A percentile compares a stretch with the other conserved stretches of the same genome.
phyloP scores from a whole-genome alignment of 2,797 vertebrate species.

The Podargus strigoides region DNA sequence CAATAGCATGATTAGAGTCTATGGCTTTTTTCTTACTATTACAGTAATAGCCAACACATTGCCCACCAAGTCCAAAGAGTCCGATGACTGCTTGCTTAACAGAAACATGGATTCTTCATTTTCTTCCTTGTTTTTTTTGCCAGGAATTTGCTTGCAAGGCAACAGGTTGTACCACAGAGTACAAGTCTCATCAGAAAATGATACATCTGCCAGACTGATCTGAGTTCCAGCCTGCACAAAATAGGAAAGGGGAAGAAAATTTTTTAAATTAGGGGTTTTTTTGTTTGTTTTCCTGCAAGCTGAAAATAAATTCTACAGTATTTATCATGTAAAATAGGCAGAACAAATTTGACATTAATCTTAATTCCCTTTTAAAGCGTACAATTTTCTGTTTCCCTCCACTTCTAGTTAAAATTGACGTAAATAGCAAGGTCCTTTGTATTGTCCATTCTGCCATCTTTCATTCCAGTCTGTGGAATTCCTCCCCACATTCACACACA shows the following conservation, averaged over 20 bases:
- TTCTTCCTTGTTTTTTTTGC: constrained; percentile 49
- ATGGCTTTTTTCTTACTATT: not conserved
- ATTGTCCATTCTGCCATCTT: not conserved
- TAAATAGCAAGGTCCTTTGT: not conserved
- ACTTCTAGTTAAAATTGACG: not conserved
- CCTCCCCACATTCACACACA: not conserved
- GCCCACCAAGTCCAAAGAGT: constrained; percentile 76
- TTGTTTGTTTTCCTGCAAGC: not conserved
- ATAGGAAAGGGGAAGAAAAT: not conserved
- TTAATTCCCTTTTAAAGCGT: not conserved
- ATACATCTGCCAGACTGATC: constrained; percentile 76
- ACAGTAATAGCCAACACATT: not conserved
- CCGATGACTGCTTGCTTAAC: constrained; percentile 17
- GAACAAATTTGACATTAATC: not conserved
- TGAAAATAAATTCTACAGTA: not conserved
- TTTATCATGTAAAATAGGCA: not conserved
- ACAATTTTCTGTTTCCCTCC: not conserved
- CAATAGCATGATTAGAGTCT: not conserved
- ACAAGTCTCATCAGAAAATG: constrained; percentile 65
- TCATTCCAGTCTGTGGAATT: not conserved
- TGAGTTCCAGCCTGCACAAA: constrained; percentile 76
- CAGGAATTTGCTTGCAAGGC: constrained; percentile 64
- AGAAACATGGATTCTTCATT: constrained; percentile 47
- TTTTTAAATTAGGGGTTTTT: not conserved
- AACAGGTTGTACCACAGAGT: constrained; percentile 80